Conservation (phyloP, 2,113 vertebrate genomes). For the Alethe diademata region DNA sequence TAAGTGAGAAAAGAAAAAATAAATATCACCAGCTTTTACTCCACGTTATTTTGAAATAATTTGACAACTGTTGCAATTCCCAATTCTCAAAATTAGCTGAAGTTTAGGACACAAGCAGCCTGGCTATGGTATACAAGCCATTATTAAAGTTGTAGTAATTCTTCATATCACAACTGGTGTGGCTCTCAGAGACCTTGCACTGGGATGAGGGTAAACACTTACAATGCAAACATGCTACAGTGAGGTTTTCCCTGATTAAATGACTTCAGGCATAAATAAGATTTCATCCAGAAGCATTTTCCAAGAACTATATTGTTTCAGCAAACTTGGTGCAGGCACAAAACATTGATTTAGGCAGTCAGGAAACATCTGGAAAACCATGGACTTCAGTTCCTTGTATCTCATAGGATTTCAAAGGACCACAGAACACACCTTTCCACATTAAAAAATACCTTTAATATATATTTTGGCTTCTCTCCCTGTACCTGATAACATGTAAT, state of each 20-base stretch:
- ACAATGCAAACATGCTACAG: rapidly evolving
- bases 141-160: neutral
- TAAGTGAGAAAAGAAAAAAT: neutral
- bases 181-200: neutral
- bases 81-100: neutral
- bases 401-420: neutral
- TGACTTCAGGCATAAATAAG: neutral
- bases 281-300: neutral
- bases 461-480: neutral
- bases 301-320: neutral
- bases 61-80: neutral
- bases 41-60: neutral
- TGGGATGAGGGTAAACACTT: neutral
- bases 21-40: neutral
- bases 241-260: neutral
- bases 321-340: neutral
- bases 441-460: neutral
- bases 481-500: neutral
- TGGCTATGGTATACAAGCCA: neutral
- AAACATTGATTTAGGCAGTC: neutral
- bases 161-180: neutral
- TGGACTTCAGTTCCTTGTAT: neutral
- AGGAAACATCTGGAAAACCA: neutral
- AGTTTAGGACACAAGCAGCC: neutral
- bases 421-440: neutral